These are phyloP conservation scores for Uria lomvia DNA, from an alignment of 2,113 vertebrate species.

Conservation along the genomic window DNA sequence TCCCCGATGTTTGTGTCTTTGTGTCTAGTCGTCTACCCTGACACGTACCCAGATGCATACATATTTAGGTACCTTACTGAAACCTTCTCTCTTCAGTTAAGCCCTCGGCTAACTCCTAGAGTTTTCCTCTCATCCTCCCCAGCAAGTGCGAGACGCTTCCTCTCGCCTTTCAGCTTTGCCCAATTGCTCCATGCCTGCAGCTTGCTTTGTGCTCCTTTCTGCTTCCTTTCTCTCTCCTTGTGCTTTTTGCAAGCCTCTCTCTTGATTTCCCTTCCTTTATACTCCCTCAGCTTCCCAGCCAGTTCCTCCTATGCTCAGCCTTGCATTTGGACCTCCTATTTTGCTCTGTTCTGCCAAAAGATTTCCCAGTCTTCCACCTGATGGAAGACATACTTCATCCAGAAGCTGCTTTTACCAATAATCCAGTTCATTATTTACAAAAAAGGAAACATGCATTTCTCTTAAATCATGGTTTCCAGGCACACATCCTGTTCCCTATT, in stretches of 20 bases:
- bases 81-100: background rate
- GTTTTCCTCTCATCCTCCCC: background rate
- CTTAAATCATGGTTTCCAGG: background rate
- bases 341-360: background rate
- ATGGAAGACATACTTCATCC: background rate
- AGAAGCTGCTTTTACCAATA: background rate
- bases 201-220: background rate
- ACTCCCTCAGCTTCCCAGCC: background rate
- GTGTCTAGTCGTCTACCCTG: background rate
- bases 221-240: background rate
- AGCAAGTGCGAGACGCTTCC: background rate
- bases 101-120: background rate
- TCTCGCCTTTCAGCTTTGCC: background rate
- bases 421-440: background rate
- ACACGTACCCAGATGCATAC: background rate
- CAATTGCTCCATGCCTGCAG: background rate
- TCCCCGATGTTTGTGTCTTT: background rate
- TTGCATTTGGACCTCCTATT: background rate
- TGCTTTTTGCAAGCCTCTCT: background rate
- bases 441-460: background rate
- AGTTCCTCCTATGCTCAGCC: background rate
- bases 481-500: background rate
- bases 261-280: background rate
- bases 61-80: background rate
- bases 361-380: background rate